These are phyloP conservation scores for Eulacestoma nigropectus DNA, from an alignment of 2,113 vertebrate genomes.

Conservation along the genomic window DNA sequence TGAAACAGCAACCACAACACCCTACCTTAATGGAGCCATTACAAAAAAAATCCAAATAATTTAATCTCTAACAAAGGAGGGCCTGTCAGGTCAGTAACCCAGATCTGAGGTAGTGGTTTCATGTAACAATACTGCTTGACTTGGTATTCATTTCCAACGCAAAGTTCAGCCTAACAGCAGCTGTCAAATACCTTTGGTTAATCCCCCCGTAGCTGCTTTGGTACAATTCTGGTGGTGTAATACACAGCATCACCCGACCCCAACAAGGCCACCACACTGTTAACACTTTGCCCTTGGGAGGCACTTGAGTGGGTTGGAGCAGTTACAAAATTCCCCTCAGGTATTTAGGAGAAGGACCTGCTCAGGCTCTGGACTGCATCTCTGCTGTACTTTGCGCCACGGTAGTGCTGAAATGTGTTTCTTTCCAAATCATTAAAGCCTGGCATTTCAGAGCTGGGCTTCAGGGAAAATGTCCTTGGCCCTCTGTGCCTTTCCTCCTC, in stretches of 20 bases:
- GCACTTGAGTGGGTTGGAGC: background rate
- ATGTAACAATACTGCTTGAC: background rate
- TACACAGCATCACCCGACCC: background rate
- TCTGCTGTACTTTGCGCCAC: background rate
- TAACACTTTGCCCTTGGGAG: constrained; percentile 39
- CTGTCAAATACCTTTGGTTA: constrained; percentile 55
- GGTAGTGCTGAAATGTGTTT: constrained; percentile 49
- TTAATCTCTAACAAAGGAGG: background rate
- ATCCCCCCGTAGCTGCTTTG: background rate
- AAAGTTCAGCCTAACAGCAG: constrained; percentile 28
- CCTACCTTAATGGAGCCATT: background rate
- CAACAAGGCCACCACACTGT: background rate
- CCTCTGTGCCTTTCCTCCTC: background rate
- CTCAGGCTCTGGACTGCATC: background rate
- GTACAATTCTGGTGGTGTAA: constrained; percentile 40
- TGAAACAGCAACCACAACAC: background rate
- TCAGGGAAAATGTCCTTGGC: constrained; percentile 26
- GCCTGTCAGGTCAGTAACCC: background rate
- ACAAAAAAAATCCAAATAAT: background rate
- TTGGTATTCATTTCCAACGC: constrained; percentile 24
- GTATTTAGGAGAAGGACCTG: constrained; percentile 34
- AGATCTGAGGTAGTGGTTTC: background rate
- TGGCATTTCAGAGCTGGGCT: constrained; percentile 45
- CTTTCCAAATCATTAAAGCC: constrained; percentile 65
- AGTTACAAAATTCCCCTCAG: constrained; percentile 4